These are phyloP conservation scores for Microctenopoma lineatum DNA, from an alignment of 2,797 vertebrate genomes.

Conservation along the genomic window DNA sequence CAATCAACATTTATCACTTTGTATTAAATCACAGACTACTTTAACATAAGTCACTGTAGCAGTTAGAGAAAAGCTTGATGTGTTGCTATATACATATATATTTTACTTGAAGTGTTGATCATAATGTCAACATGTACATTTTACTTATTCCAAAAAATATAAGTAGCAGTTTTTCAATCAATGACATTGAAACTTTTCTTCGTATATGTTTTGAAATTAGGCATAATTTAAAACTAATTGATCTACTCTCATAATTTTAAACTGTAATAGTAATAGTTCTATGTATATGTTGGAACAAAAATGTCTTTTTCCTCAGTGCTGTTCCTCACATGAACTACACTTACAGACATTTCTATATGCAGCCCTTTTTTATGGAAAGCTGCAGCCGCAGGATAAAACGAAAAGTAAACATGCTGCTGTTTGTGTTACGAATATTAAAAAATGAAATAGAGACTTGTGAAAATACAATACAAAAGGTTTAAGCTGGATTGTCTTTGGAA, in stretches of 20 bases:
- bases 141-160: no score
- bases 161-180: no score
- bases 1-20: no score
- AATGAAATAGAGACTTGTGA: constrained; percentile 36
- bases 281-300: constrained; percentile 14
- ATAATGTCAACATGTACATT: no score
- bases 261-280: neutral
- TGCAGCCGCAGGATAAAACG: constrained; percentile 8
- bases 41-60: no score
- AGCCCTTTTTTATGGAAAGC: neutral
- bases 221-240: no score
- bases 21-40: no score
- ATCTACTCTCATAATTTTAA: constrained; percentile 1
- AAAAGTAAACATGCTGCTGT: constrained; percentile 38
- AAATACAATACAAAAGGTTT: constrained; percentile 64
- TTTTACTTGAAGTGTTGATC: no score
- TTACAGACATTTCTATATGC: constrained; percentile 28
- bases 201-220: no score
- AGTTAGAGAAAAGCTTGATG: no score
- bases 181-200: no score
- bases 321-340: constrained; percentile 11
- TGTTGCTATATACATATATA: no score
- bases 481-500: constrained; percentile 70
- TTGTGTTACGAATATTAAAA: constrained; percentile 51
- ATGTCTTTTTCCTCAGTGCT: constrained; percentile 3